Percentiles rank a stretch among this genome's conserved stretches.
Conservation (phyloP, 2,888 invertebrate genomes). For the Minunthozetes semirufus region DNA sequence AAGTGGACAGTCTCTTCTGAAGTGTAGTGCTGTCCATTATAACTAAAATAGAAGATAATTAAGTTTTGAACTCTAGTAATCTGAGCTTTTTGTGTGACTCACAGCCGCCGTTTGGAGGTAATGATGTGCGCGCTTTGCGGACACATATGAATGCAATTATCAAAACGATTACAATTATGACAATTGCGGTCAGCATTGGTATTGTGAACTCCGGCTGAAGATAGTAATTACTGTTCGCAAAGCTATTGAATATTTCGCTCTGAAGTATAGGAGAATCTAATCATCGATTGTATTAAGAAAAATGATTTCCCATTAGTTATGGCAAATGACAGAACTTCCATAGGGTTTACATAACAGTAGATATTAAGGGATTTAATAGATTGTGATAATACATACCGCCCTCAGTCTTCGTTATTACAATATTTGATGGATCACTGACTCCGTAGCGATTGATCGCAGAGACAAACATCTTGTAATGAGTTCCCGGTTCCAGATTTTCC, state of each 20-base stretch:
- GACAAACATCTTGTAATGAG: constrained; percentile 42
- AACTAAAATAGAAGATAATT: neutral
- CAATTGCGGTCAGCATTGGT: constrained; percentile 30
- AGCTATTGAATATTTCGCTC: constrained; percentile 9
- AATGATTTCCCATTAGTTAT: neutral
- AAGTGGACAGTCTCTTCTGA: constrained; percentile 29
- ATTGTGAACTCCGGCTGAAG: constrained; percentile 32
- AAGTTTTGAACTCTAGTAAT: neutral
- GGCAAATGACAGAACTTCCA: neutral
- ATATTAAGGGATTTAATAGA: neutral
- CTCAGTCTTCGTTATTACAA: constrained; percentile 33
- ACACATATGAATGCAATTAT: constrained; percentile 41
- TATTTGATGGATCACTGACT: constrained; percentile 42
- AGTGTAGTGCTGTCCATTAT: constrained; percentile 31
- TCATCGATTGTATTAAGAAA: neutral
- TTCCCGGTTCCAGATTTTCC: constrained; percentile 40
- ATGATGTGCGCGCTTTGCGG: constrained; percentile 31
- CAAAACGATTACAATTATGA: constrained; percentile 39
- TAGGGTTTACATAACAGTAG: neutral
- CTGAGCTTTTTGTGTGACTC: neutral
- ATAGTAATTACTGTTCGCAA: constrained; percentile 12
- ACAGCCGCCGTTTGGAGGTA: neutral
- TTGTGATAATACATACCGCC: constrained; percentile 5
- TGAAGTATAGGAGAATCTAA: neutral
- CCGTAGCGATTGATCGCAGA: constrained; percentile 43